Evolutionary conservation across 2,113 vertebrate species (phyloP).

Genomic region (Chrysemys picta): DNA sequence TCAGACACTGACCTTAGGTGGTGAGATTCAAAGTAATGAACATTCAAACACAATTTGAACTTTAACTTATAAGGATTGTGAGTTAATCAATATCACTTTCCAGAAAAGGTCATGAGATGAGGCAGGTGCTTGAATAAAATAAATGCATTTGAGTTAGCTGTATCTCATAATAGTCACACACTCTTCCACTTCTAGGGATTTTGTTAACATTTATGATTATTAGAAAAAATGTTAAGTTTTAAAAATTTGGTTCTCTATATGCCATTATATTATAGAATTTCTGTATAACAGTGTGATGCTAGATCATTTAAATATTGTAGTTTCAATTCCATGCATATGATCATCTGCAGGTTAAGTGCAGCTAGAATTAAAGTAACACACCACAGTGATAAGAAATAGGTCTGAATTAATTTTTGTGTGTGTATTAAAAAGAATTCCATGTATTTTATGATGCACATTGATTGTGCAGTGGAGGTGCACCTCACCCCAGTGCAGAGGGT

Average conservation of each 20-base stretch:
- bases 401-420: background rate
- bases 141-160: background rate
- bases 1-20: conserved; percentile 5
- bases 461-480: background rate
- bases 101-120: background rate
- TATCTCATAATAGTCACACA: background rate
- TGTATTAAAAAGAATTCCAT: background rate
- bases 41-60: conserved; percentile 25
- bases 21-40: conserved; percentile 16
- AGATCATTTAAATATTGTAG: conserved; percentile 24
- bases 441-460: background rate
- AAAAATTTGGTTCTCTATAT: background rate
- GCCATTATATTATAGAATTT: background rate
- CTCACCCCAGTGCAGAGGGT: background rate
- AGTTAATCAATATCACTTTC: conserved; percentile 20
- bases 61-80: conserved; percentile 20
- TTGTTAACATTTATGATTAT: background rate
- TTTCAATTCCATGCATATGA: background rate
- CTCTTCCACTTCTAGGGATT: background rate
- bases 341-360: background rate
- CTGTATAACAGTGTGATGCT: background rate
- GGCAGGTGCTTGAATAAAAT: conserved; percentile 2
- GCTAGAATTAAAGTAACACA: conserved; percentile 19
- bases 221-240: background rate
- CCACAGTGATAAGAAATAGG: background rate